Conservation (phyloP, 2,113 vertebrate species). For the Actinemys pallida region DNA sequence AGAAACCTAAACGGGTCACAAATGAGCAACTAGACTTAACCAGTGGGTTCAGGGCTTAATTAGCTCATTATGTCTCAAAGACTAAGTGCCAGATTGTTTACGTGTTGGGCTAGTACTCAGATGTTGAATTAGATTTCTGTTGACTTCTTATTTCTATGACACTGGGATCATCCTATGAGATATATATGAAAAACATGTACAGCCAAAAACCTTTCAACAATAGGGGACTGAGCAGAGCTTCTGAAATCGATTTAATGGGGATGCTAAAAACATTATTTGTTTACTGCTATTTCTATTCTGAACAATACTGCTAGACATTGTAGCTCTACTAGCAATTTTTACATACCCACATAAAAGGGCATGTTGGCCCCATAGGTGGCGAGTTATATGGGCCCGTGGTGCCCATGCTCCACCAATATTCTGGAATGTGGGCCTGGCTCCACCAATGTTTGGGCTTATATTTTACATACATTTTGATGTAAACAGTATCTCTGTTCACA, state of each 20-base stretch:
- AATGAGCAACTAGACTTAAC: constrained; percentile 9
- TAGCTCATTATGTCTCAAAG: not conserved
- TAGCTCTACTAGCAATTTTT: not conserved
- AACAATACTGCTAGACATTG: constrained; percentile 1
- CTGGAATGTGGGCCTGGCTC: no score
- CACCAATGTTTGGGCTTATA: no score
- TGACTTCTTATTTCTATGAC: constrained; percentile 43
- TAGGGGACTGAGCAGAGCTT: not conserved
- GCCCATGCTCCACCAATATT: no score
- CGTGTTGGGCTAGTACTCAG: constrained; percentile 6
- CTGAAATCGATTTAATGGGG: not conserved
- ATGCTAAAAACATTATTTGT: not conserved
- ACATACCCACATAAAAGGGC: not conserved
- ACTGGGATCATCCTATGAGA: constrained; percentile 4
- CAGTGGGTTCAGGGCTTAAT: not conserved
- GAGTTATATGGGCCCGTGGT: no score
- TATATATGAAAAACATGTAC: not conserved
- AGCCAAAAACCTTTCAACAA: constrained; percentile 13
- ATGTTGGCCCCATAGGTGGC: not conserved
- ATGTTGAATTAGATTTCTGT: constrained; percentile 39
- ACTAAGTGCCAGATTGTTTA: constrained; percentile 31
- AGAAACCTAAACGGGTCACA: not conserved
- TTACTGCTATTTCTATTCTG: constrained; percentile 29
- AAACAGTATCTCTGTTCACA: no score
- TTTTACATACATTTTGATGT: no score